Base-by-base conservation (phyloP, 2,888 invertebrate genomes). In the Dicranocentrus wangi region DNA sequence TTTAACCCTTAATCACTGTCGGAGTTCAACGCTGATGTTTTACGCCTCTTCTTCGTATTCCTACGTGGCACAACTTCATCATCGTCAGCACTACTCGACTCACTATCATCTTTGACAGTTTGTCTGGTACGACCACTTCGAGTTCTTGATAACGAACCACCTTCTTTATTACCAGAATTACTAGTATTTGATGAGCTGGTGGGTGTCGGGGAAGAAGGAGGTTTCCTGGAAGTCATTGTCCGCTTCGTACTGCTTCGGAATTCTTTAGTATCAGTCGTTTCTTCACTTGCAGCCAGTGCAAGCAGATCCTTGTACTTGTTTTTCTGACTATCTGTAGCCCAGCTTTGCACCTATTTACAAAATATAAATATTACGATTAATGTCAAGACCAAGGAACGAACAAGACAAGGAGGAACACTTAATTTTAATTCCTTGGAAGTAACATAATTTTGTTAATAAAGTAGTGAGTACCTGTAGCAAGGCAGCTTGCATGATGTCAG, bases 1-100 rank as follows among this genome's bases (percentile, higher is more conserved):
- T n/a, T n/a, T n/a, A n/a, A n/a, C n/a, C n/a, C n/a, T 95, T 94
- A 96, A 92, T 97, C 96, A 90, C 96, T 96, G 90, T 97, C 97
- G 86, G 95, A 95, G 89, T 94, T 93, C 79, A 94, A 93, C 72
- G 89, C 88, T 86, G 89, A 89, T 66, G 90, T 88, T 91, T 95
- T 95, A 93, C 95, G 95, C 90, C 96, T 92, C 88, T 95, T 94
- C 90, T 96, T 97, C 83, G 95, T 93, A 90, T 94, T 94, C 90
- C 95, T 95, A 90, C 81, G 70, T 28, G 95, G 95, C 25, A 95
- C 93, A 88, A 95, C 93, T 90, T 95, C 96, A 90, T 97, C 97
- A 88, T 97, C 94, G 93, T 95, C 90, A 43, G 90, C 91, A 87
- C 87, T 85, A 87, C 88, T 82, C 19, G 85, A 84, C 32, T 85